Conservation (phyloP, 2,888 invertebrate genomes). For the Frankliniella intonsa region DNA sequence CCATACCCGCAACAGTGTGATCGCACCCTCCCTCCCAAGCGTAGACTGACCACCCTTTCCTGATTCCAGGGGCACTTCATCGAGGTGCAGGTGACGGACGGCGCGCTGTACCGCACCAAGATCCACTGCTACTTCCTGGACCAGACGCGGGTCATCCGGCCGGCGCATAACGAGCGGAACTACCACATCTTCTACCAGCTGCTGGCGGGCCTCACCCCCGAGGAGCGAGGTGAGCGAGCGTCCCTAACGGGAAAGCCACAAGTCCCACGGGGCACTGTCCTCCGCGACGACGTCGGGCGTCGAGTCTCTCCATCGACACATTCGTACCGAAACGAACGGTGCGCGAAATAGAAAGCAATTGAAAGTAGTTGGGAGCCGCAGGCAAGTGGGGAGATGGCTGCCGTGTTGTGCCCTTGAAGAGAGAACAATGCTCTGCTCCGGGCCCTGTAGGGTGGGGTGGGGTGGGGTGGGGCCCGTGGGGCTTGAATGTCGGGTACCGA, state of each 20-base stretch:
- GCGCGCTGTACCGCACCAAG: constrained; percentile 89
- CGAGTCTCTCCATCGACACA: too few species aligned
- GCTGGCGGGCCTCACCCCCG: constrained; percentile 79
- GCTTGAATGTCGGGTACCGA: neutral
- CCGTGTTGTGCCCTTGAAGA: neutral
- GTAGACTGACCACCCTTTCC: too few species aligned
- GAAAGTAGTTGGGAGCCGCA: too few species aligned
- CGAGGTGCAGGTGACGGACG: constrained; percentile 93
- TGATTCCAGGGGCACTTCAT: constrained; percentile 81
- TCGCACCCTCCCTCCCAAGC: neutral
- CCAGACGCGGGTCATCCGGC: constrained; percentile 84
- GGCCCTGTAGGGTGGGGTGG: neutral
- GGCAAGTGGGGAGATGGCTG: too few species aligned
- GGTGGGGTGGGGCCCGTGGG: neutral
- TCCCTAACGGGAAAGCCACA: neutral
- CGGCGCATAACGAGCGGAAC: constrained; percentile 83
- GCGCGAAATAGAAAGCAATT: too few species aligned
- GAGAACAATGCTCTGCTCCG: neutral
- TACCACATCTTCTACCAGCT: constrained; percentile 97
- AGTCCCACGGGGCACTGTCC: too few species aligned
- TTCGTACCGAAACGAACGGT: too few species aligned
- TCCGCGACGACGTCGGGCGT: too few species aligned
- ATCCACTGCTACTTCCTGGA: constrained; percentile 95
- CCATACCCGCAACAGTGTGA: neutral
- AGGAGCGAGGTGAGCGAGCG: constrained; percentile 62